These are phyloP conservation scores for Apostichopus parvimensis DNA, from an alignment of 35 echinoderm and acorn worm species.

Conservation along the genomic window DNA sequence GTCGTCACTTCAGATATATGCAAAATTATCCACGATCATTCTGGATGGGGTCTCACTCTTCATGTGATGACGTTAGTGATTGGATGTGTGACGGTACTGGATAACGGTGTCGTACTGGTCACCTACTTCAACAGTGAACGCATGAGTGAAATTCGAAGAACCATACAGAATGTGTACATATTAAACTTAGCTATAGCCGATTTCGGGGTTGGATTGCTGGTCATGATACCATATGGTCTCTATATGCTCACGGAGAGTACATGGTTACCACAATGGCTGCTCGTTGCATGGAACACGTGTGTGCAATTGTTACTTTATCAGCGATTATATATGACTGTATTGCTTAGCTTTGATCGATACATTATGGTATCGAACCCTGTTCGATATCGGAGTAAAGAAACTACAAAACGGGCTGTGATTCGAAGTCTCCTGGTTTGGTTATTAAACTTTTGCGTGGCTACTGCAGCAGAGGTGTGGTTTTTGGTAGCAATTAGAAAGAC, in stretches of 20 bases:
- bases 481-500: neutral
- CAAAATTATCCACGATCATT: neutral
- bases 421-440: neutral
- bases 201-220: constrained; percentile 11
- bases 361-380: constrained; percentile 39
- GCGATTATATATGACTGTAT: constrained; percentile 26
- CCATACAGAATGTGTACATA: constrained; percentile 36
- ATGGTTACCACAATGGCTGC: neutral
- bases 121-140: constrained; percentile 4
- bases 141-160: neutral
- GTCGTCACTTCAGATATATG: neutral
- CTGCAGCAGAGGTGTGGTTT: constrained; percentile 13
- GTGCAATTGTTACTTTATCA: neutral
- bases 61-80: neutral
- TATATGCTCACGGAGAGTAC: neutral
- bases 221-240: constrained; percentile 31
- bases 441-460: neutral
- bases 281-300: neutral
- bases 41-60: neutral
- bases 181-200: constrained; percentile 31
- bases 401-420: constrained; percentile 19
- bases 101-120: constrained; percentile 17
- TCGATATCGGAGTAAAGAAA: constrained; percentile 30
- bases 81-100: neutral
- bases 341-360: constrained; percentile 36